phyloP scores from a whole-genome alignment of 2,797 vertebrate genomes.

The Alfaro cultratus region DNA sequence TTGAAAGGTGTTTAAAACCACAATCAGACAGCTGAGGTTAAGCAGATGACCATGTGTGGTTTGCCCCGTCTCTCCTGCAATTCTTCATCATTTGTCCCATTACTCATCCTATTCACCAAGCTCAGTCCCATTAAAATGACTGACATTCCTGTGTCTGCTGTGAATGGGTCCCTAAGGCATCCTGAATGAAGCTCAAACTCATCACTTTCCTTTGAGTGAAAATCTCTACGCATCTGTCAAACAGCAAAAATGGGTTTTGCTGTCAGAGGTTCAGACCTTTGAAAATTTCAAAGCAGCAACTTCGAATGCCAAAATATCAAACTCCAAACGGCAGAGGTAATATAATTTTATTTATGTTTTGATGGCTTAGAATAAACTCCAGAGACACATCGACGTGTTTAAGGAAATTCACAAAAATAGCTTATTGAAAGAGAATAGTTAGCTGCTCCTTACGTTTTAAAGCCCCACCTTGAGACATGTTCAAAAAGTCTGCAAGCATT shows the following conservation, averaged over 20 bases:
- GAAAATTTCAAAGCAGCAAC: slow-evolving; percentile 36
- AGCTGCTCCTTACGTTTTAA: slow-evolving; percentile 18
- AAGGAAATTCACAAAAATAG: slow-evolving; percentile 13
- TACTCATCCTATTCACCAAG: slow-evolving; percentile 43
- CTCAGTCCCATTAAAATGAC: slow-evolving; percentile 47
- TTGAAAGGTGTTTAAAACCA: slow-evolving; percentile 24
- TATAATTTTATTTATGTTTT: slow-evolving; percentile 16
- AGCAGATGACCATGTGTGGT: slow-evolving; percentile 61
- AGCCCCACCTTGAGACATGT: background rate
- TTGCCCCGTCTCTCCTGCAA: slow-evolving; percentile 17
- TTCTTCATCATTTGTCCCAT: slow-evolving; percentile 36
- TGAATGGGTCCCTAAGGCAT: slow-evolving; percentile 34
- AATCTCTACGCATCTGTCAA: slow-evolving; percentile 37
- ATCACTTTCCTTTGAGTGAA: slow-evolving; percentile 40
- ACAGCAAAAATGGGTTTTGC: slow-evolving; percentile 34
- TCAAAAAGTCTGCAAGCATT: background rate
- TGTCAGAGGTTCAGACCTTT: slow-evolving; percentile 17
- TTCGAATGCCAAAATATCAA: slow-evolving; percentile 9
- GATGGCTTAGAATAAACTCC: slow-evolving; percentile 16
- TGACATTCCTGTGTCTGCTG: slow-evolving; percentile 30
- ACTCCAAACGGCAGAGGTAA: background rate
- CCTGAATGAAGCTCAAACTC: slow-evolving; percentile 43
- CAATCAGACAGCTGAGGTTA: slow-evolving; percentile 60
- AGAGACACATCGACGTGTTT: slow-evolving; percentile 6
- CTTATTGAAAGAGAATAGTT: slow-evolving; percentile 16